A percentile compares a stretch with the other conserved stretches of the same genome.
Conservation (phyloP, 2,797 vertebrate species). For the Apodemus agrarius region DNA sequence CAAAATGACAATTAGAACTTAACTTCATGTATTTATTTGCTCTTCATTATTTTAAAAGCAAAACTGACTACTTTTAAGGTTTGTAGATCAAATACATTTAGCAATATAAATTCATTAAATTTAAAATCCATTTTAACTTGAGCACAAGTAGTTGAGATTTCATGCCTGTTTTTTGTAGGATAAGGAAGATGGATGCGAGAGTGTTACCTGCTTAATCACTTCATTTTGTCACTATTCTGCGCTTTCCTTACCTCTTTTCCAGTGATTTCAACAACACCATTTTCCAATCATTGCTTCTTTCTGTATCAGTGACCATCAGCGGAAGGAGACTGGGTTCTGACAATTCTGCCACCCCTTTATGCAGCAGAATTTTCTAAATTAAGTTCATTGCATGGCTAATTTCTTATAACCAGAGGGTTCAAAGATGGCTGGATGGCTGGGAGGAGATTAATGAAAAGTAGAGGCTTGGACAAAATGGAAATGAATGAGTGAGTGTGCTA, state of each 20-base stretch:
- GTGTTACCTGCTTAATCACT: background rate
- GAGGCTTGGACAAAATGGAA: background rate
- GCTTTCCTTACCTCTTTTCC: background rate
- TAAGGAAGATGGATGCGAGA: background rate
- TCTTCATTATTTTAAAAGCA: background rate
- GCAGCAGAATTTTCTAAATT: constrained; percentile 65
- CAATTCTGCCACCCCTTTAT: background rate
- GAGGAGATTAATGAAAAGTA: constrained; percentile 60
- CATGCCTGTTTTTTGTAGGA: background rate
- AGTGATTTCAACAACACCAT: constrained; percentile 4
- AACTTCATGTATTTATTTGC: background rate
- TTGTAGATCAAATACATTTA: background rate
- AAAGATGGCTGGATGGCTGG: constrained; percentile 8
- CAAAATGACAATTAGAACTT: constrained; percentile 35
- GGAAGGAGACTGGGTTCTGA: constrained; percentile 23
- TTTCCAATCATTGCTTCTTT: constrained; percentile 17
- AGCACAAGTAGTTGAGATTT: background rate
- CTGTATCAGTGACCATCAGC: background rate
- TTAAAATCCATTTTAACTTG: background rate
- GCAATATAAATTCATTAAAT: background rate
- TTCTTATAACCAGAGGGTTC: constrained; percentile 65
- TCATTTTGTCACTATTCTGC: background rate
- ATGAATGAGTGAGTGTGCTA: constrained; percentile 43
- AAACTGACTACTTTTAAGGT: background rate
- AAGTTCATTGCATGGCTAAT: constrained; percentile 70